Evolutionary conservation across 2,113 vertebrate species (phyloP).

Genomic region (Fulica atra): DNA sequence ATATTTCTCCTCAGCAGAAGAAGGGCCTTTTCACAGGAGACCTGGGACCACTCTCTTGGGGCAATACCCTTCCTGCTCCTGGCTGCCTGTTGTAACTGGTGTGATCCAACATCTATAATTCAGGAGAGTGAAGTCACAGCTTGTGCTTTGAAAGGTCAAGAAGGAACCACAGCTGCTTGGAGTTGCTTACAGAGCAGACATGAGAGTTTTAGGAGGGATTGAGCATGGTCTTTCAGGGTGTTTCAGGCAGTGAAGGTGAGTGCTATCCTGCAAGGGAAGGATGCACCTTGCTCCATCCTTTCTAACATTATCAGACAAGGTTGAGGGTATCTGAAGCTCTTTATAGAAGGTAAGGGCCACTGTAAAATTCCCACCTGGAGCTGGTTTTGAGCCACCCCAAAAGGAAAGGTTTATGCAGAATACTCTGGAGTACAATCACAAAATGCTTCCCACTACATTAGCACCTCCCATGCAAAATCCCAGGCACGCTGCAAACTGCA

Average conservation of each 20-base stretch:
- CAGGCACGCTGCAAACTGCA: background rate
- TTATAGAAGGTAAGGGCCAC: background rate
- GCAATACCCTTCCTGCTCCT: background rate
- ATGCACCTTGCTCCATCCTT: background rate
- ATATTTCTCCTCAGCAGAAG: conserved; percentile 12
- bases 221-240: background rate
- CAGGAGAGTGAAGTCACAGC: background rate
- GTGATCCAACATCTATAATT: background rate
- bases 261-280: background rate
- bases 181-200: background rate
- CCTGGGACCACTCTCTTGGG: background rate
- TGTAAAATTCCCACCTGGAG: background rate
- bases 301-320: background rate
- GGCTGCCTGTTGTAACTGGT: background rate
- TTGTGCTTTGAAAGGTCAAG: background rate
- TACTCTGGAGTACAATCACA: background rate
- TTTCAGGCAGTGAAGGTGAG: background rate
- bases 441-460: background rate
- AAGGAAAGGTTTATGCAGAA: background rate
- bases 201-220: background rate
- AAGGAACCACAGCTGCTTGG: background rate
- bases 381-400: background rate
- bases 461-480: background rate
- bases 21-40: background rate
- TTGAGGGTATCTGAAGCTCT: background rate